Evolutionary conservation across 2,888 invertebrate genomes (phyloP).

Genomic region (Agonopterix arenella): DNA sequence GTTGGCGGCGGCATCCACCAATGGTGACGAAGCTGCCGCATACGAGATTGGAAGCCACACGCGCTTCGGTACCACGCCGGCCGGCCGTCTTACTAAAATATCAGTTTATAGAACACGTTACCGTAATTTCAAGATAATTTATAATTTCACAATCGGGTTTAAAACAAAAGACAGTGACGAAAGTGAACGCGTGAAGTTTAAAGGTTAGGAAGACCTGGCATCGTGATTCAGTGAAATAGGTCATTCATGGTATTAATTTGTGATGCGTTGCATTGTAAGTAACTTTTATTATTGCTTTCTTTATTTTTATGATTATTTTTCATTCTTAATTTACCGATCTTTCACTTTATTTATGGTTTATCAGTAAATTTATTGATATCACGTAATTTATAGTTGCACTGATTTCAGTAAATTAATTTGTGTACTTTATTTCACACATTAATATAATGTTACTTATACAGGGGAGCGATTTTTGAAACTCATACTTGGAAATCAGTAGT

Average conservation of each 20-base stretch:
- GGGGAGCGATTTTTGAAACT: too few relatives aligned
- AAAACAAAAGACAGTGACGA: background rate
- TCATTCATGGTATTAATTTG: constrained; percentile 17
- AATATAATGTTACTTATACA: too few relatives aligned
- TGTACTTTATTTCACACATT: too few relatives aligned
- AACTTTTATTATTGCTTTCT: constrained; percentile 2
- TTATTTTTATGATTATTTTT: background rate
- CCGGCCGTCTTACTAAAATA: constrained; percentile 26
- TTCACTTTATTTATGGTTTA: too few relatives aligned
- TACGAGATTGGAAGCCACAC: constrained; percentile 24
- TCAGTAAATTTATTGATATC: too few relatives aligned
- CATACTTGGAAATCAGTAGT: too few relatives aligned
- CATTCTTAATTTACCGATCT: too few relatives aligned
- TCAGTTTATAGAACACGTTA: background rate
- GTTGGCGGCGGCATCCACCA: constrained; percentile 28
- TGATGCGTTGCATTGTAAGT: constrained; percentile 18
- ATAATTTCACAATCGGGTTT: background rate
- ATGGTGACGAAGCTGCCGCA: constrained; percentile 16
- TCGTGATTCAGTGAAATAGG: constrained; percentile 34
- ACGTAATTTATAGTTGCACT: too few relatives aligned
- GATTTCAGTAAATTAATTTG: too few relatives aligned
- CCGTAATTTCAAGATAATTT: background rate
- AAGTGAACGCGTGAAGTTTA: constrained; percentile 22
- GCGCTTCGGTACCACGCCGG: constrained; percentile 32
- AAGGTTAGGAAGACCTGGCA: constrained; percentile 25